These are phyloP conservation scores for Scaptodrosophila latifasciaeformis DNA, from an alignment of 2,888 invertebrate species.

Conservation along the genomic window DNA sequence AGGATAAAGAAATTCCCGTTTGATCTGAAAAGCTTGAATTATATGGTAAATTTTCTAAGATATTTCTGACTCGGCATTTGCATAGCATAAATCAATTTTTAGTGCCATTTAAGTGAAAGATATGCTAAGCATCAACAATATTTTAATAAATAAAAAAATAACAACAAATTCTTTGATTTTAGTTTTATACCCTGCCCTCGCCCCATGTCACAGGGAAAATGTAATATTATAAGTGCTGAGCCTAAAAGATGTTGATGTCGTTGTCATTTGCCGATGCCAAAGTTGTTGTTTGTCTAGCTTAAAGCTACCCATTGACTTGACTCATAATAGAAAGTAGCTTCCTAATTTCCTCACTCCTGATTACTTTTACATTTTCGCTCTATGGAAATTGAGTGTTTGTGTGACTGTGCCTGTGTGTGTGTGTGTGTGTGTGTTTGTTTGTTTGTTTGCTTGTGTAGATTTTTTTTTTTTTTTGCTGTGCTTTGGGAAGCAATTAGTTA, in stretches of 20 bases:
- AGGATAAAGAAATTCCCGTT: too few relatives aligned
- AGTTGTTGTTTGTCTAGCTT: too few relatives aligned
- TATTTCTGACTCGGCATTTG: too few relatives aligned
- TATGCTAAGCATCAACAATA: too few relatives aligned
- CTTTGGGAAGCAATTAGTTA: slow-evolving; percentile 50
- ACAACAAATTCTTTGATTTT: too few relatives aligned
- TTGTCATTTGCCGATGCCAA: slow-evolving; percentile 7
- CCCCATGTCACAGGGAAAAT: slow-evolving; percentile 45
- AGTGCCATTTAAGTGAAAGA: too few relatives aligned
- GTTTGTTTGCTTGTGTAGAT: neutral
- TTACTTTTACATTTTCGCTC: neutral
- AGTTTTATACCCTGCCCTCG: too few relatives aligned
- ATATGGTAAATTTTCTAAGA: too few relatives aligned
- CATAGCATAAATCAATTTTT: too few relatives aligned
- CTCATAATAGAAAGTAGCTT: slow-evolving; percentile 23
- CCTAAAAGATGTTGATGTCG: slow-evolving; percentile 58
- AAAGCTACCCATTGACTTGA: too few relatives aligned
- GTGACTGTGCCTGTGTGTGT: neutral
- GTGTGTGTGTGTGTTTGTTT: neutral
- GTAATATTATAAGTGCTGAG: slow-evolving; percentile 67
- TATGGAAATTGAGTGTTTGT: neutral
- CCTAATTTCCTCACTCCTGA: slow-evolving; percentile 8
- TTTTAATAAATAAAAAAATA: too few relatives aligned
- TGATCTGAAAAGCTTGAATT: too few relatives aligned
- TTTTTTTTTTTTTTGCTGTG: neutral